Conservation (phyloP, 2,113 vertebrate species). For the Balaeniceps rex region DNA sequence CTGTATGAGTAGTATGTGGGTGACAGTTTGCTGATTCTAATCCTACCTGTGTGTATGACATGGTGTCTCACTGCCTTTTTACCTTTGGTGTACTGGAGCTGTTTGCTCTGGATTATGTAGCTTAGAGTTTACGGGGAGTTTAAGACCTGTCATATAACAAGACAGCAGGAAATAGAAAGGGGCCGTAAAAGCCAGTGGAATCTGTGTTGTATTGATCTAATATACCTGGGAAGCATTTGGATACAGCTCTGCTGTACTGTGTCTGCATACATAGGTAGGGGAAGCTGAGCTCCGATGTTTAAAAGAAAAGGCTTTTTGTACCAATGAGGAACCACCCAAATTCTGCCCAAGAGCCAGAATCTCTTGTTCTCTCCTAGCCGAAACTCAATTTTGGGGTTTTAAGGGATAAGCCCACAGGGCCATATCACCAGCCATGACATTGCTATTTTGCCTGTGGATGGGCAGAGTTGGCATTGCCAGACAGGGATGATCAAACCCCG, state of each 20-base stretch:
- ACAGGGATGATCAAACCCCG: not conserved
- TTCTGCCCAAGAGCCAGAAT: not conserved
- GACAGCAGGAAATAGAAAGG: not conserved
- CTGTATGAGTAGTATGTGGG: not conserved
- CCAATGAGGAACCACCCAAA: not conserved
- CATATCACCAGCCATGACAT: not conserved
- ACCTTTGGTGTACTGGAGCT: not conserved
- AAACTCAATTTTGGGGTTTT: not conserved
- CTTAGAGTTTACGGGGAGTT: not conserved
- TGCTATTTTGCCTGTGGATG: not conserved
- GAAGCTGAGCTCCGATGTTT: not conserved
- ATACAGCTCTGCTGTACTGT: not conserved
- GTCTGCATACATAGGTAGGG: fast-evolving
- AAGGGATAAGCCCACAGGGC: not conserved
- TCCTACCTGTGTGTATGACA: not conserved
- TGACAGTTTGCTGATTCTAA: not conserved
- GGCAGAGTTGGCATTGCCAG: not conserved
- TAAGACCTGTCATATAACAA: not conserved
- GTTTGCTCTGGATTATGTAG: not conserved
- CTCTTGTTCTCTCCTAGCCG: not conserved
- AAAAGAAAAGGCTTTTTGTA: not conserved
- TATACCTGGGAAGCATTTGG: not conserved
- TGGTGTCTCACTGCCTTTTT: not conserved
- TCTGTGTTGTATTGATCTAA: not conserved
- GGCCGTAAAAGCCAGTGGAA: not conserved